These are phyloP conservation scores for Ictalurus punctatus DNA, from an alignment of 2,113 vertebrate genomes.

Conservation along the genomic window DNA sequence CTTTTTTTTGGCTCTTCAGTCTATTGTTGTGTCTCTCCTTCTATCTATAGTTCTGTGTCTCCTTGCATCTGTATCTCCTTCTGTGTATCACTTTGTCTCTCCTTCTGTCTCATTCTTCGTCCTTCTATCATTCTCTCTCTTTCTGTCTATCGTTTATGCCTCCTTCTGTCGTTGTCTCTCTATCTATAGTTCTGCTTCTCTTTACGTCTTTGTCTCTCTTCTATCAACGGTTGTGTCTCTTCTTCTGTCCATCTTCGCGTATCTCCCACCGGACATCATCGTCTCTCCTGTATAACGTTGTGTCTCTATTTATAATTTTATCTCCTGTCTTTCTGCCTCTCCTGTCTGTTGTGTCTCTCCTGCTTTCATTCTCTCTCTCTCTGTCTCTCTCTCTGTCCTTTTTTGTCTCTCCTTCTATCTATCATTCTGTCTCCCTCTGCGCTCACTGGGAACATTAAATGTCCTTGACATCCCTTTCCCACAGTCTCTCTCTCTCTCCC, in stretches of 20 bases:
- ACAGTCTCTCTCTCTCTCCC: slow-evolving; percentile 14
- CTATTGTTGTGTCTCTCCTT: too few relatives aligned
- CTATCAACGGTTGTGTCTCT: not conserved
- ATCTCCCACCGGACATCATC: not conserved
- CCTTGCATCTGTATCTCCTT: not conserved
- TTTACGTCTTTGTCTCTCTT: not conserved
- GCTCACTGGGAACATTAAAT: slow-evolving; percentile 10
- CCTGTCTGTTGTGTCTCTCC: not conserved
- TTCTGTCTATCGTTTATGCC: not conserved
- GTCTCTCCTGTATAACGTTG: not conserved
- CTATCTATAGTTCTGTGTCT: not conserved
- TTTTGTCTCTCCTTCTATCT: slow-evolving; percentile 18
- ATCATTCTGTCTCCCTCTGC: not conserved
- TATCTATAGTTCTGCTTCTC: not conserved
- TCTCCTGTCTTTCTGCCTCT: not conserved
- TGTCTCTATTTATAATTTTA: not conserved
- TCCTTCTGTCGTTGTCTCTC: not conserved
- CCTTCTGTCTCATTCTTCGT: not conserved
- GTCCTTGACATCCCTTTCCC: slow-evolving; percentile 16
- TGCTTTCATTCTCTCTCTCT: not conserved
- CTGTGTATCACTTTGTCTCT: not conserved
- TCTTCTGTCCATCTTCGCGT: not conserved
- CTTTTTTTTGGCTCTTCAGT: too few relatives aligned
- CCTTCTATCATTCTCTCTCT: not conserved
- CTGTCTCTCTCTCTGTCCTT: not conserved